phyloP scores from a whole-genome alignment of 2,113 vertebrate genomes.

The Jacana jacana region DNA sequence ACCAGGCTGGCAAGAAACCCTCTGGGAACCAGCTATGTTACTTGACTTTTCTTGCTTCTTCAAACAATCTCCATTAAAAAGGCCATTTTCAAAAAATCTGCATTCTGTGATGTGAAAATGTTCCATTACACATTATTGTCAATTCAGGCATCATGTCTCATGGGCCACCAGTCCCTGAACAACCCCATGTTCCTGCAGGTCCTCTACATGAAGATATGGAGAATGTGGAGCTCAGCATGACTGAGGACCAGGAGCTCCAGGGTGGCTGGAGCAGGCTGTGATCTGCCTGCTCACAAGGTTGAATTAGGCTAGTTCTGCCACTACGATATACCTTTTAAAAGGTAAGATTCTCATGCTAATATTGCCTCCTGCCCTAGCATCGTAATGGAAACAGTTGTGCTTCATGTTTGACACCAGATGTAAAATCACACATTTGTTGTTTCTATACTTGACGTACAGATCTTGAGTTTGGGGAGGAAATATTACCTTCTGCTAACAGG shows the following conservation, averaged over 20 bases:
- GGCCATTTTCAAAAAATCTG: background rate
- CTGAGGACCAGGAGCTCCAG: background rate
- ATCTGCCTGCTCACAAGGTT: background rate
- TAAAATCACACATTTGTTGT: slow-evolving; percentile 15
- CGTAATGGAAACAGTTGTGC: background rate
- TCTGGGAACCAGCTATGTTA: background rate
- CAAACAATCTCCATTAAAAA: background rate
- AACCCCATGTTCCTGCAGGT: background rate
- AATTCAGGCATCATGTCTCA: background rate
- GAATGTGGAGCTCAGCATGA: background rate
- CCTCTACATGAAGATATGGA: background rate
- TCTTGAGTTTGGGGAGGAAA: background rate
- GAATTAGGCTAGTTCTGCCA: background rate
- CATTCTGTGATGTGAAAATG: background rate
- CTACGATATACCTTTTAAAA: background rate
- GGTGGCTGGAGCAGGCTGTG: background rate
- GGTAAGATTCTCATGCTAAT: background rate
- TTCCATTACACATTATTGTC: background rate
- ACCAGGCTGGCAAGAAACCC: background rate
- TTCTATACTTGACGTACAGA: slow-evolving; percentile 2
- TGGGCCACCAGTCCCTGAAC: background rate
- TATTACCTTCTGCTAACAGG: slow-evolving; percentile 19
- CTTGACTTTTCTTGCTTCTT: background rate
- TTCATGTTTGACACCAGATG: slow-evolving; percentile 1
- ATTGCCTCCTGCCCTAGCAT: background rate